Base-by-base conservation (phyloP, 2,113 vertebrate species). In the Dicerorhinus sumatrensis region DNA sequence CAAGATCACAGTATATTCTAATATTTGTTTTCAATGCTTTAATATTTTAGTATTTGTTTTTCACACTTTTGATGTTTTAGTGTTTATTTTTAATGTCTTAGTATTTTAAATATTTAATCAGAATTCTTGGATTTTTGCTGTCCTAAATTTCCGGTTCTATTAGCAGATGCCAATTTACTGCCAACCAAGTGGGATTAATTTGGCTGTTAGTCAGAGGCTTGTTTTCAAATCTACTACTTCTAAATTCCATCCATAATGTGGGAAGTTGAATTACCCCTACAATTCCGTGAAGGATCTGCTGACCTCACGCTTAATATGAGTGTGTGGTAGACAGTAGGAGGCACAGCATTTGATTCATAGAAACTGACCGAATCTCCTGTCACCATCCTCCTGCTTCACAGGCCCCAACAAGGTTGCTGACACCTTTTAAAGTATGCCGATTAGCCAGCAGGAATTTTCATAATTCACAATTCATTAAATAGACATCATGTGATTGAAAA, bases 21-120 rank as follows among this genome's bases (percentile, higher is more conserved):
- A 89, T 93, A 96, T 92, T 95, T 97, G 76, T 97, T 98, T 95
- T 94, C 17, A 58, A 2, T 85, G 25, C 62, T 96, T 98, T 89
- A 96, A 82, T 97, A 97, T 97, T 97, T 98, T 96, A 97, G 42
- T 90, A 54, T 89, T 97, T 97, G 65, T 76, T 95, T 97, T 94
- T 89, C 91, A 36, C 72, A 69, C 54, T 63, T 97, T 87, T 97
- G 81, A 95, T 97, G 69, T 94, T 83, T 97, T 85, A 58, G 42
- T 95, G 72, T 96, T 97, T 96, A 89, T 91, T 96, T 98, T 96
- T 93, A 92, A 97, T 96, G 33, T 80, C 76, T 82, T 63, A n/a
- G 6, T 75, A 87, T 82, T 94, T 89, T 98, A 98, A 97, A 94
- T 94, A 96, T 95, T 98, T 97, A 82, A 94, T 94, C 20, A 82